These are phyloP conservation scores for Yponomeuta plumbellus DNA, from an alignment of 2,888 invertebrate species.

Conservation along the genomic window DNA sequence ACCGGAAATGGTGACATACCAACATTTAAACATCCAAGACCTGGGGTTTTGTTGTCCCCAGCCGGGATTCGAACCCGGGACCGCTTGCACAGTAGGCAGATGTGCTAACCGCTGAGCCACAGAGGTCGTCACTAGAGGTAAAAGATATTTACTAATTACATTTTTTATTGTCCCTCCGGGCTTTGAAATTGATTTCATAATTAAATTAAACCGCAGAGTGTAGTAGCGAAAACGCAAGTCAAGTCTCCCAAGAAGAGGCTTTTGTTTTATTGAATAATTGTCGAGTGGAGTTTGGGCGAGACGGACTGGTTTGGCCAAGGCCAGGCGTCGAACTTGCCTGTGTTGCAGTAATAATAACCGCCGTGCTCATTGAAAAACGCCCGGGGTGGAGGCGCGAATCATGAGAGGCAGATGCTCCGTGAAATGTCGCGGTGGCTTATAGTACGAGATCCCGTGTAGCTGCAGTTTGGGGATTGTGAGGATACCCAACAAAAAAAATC, in stretches of 20 bases:
- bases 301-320: slow-evolving; percentile 72
- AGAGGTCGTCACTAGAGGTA: too few relatives aligned
- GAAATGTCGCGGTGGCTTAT: slow-evolving; percentile 15
- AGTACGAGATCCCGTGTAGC: neutral
- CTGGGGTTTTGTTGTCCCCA: too few relatives aligned
- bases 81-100: too few relatives aligned
- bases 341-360: slow-evolving; percentile 23
- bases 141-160: too few relatives aligned
- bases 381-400: slow-evolving; percentile 22
- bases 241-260: slow-evolving; percentile 41
- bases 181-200: too few relatives aligned
- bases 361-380: slow-evolving; percentile 24
- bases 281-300: slow-evolving; percentile 72
- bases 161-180: too few relatives aligned
- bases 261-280: slow-evolving; percentile 77
- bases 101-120: too few relatives aligned
- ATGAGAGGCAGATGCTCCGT: slow-evolving; percentile 10
- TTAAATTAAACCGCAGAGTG: slow-evolving; percentile 41
- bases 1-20: too few relatives aligned
- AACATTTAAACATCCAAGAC: too few relatives aligned
- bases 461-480: too few relatives aligned
- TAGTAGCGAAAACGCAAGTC: slow-evolving; percentile 38
- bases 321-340: slow-evolving; percentile 70
- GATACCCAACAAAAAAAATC: too few relatives aligned
- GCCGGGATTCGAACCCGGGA: too few relatives aligned